Evolutionary conservation across 2,113 vertebrate genomes (phyloP), one percentile per base, ranked within the genome.

Genomic region (Hemibagrus wyckioides): DNA sequence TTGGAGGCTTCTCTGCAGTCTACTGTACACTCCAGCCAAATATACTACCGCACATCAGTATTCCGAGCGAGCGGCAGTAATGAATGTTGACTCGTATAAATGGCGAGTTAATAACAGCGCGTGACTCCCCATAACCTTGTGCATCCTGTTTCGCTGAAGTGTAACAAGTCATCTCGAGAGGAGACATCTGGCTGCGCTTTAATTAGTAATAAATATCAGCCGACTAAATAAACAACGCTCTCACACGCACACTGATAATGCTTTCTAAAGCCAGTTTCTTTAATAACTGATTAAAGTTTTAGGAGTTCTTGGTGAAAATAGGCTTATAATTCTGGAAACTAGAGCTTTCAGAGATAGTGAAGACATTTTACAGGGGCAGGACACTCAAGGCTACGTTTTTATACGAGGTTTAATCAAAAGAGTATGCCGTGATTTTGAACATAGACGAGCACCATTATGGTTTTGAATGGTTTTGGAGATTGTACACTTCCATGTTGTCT

Each of bases 201-300:
- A 89, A 89, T 89, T 89, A 89, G 85, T 48, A 85, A 87, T 84
- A 82, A 83, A 87, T 85, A 89, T 87, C 88, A 15, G 82, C 54
- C 36, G 65, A 48, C 59, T 86, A 59, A 87, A 89, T 86, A 89
- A 84, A 80, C 85, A 89, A 59, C n/a, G 82, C 71, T 76, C 15
- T 71, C 48, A 44, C 65, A 54, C 15, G 50, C 48, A 57, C 48
- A 39, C 48, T 56, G 61, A 39, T 65, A n/a, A 65, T 52, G 23
- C 85, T 86, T 65, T 80, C 56, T 63, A 86, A 85, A 48, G n/a
- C 73, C 57, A 36, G 73, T 50, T 63, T 2, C 39, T 76, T 50
- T 57, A 56, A 36, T 56, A 57, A 21, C 77, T 25, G 52, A 80
- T 36, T 57, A 39, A 39, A 57, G 54, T 57, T 80, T 80, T 36